Evolutionary conservation across 2,113 vertebrate genomes (phyloP), one percentile per base, ranked within the genome.

Genomic region (Rhinoptilus africanus): DNA sequence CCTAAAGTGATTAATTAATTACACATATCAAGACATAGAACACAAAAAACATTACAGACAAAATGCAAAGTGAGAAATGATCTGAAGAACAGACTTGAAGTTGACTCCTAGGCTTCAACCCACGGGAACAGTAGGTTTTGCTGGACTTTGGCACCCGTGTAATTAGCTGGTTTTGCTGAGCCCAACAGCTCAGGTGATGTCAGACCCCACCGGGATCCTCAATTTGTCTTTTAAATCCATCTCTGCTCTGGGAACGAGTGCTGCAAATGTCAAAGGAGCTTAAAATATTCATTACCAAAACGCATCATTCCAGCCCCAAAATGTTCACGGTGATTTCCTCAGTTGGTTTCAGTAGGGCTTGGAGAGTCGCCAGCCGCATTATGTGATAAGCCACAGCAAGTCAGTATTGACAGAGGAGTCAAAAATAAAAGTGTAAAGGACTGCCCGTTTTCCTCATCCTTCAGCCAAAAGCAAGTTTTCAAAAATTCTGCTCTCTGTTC

Each of bases 241-340:
- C 83, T 64, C 76, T 67, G 23, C 91, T 45, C 74, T 53, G 77
- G 83, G 64, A 96, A 72, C 3, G 10, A 94, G 60, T 5, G 18
- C 64, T 95, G 45, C 56, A 86, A 84, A 80, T 72, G 73, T 93
- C 89, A 82, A 86, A 87, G 71, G 24, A 93, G 89, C 79, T 93
- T 92, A 96, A 92, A 96, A 95, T 93, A 93, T 62, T 93, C 79
- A 62, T 91, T 91, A 89, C 63, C 85, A 93, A 95, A 97, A 78
- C 37, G 60, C 85, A 41, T 92, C 45, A 45, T 90, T 79, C 48
- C 47, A 78, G 51, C 77, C 71, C 67, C 4, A 12, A 76, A 96
- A 43, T 7, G 48, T 50, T 89, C 48, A 79, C 3, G 45, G 89
- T 73, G 89, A 84, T 97, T 95, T 97, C 87, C 91, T 91, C 28